Evolutionary conservation across 2,888 invertebrate species (phyloP).

Genomic region (Zhengitettix transpicula): DNA sequence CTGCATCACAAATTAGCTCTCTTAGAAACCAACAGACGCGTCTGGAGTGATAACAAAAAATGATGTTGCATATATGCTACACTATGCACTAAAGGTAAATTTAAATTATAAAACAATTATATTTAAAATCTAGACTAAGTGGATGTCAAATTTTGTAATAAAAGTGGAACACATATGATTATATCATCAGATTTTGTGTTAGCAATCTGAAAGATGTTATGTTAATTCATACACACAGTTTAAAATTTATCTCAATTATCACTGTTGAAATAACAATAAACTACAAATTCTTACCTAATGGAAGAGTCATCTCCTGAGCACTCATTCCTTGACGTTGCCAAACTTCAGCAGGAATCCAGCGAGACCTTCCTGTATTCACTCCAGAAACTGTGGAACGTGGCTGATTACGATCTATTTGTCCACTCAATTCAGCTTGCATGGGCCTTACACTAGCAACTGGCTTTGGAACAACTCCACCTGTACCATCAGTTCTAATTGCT

Average conservation of each 20-base stretch:
- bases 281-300: conserved; percentile 39
- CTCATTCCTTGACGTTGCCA: conserved; percentile 90
- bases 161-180: no score
- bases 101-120: no score
- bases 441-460: conserved; percentile 53
- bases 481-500: conserved; percentile 15
- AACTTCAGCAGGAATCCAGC: conserved; percentile 80
- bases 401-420: conserved; percentile 10
- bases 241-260: no score
- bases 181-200: no score
- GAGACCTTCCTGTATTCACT: conserved; percentile 18
- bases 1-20: no score
- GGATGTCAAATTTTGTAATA: no score
- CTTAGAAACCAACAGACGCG: no score
- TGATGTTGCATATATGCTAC: no score
- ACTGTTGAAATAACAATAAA: neutral
- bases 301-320: conserved; percentile 86
- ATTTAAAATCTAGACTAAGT: no score
- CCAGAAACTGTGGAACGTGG: conserved; percentile 6
- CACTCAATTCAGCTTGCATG: conserved; percentile 48
- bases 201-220: no score
- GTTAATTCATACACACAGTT: neutral
- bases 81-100: no score
- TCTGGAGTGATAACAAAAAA: no score
- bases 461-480: conserved; percentile 27